Evolutionary conservation across 2,797 vertebrate genomes (phyloP).

Genomic region (Anabas testudineus): DNA sequence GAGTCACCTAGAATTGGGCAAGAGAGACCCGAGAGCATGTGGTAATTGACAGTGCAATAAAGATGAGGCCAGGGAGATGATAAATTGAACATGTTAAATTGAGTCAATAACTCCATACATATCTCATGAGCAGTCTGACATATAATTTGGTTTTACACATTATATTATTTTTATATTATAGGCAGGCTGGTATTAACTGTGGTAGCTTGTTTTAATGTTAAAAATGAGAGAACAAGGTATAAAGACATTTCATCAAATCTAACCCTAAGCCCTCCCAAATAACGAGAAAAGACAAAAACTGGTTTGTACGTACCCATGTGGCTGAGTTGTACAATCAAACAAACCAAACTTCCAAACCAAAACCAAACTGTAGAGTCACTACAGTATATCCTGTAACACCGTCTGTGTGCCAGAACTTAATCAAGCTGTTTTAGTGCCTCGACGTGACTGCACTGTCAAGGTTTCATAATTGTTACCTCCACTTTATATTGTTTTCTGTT

Average conservation of each 20-base stretch:
- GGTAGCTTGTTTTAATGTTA: conserved; percentile 24
- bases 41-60: conserved; percentile 78
- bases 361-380: too few species aligned
- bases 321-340: too few species aligned
- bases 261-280: too few species aligned
- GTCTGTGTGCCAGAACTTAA: too few species aligned
- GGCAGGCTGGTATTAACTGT: conserved; percentile 15
- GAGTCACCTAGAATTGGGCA: conserved; percentile 57
- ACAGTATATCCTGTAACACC: too few species aligned
- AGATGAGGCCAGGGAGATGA: conserved; percentile 75
- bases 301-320: too few species aligned
- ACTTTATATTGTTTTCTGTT: too few species aligned
- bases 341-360: too few species aligned
- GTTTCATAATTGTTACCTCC: too few species aligned
- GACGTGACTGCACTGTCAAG: too few species aligned
- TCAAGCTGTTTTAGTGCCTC: too few species aligned
- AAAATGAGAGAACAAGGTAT: conserved; percentile 25
- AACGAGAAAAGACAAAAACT: background rate
- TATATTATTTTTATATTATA: conserved; percentile 42
- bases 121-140: conserved; percentile 68
- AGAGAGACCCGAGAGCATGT: conserved; percentile 62
- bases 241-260: background rate
- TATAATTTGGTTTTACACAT: conserved; percentile 59
- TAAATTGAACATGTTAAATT: conserved; percentile 72
- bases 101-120: conserved; percentile 77